phyloP scores from a whole-genome alignment of 2,888 invertebrate species.

The Hydriomena furcata region DNA sequence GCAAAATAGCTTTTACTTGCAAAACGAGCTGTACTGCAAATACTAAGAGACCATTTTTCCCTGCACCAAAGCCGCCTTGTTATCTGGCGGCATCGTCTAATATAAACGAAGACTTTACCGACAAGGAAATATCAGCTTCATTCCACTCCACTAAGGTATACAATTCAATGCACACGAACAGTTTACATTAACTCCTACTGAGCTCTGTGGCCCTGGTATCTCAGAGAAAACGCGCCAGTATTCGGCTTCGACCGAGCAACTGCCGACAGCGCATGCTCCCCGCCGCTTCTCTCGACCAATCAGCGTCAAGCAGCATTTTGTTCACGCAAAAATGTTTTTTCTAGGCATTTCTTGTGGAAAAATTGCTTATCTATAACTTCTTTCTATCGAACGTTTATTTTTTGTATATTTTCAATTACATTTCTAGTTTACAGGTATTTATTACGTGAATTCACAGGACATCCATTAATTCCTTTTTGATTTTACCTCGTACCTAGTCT shows the following conservation, averaged over 20 bases:
- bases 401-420: background rate
- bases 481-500: conserved; percentile 30
- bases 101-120: conserved; percentile 45
- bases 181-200: conserved; percentile 70
- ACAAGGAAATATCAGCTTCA: conserved; percentile 42
- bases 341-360: conserved; percentile 37
- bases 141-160: conserved; percentile 30
- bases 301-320: conserved; percentile 59
- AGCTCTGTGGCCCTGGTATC: conserved; percentile 80
- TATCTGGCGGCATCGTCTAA: conserved; percentile 68
- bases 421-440: background rate
- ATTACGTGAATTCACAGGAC: background rate
- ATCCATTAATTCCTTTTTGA: conserved; percentile 14
- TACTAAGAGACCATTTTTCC: conserved; percentile 49
- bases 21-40: conserved; percentile 6
- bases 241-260: conserved; percentile 74
- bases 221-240: conserved; percentile 80
- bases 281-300: conserved; percentile 71
- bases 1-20: conserved; percentile 35
- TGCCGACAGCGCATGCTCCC: conserved; percentile 79
- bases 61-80: conserved; percentile 47
- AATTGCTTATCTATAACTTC: conserved; percentile 2
- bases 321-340: conserved; percentile 51
- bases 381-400: background rate
- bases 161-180: conserved; percentile 32